Base-by-base conservation (phyloP, 37 sponge, comb jelly and placozoan genomes). In the Geodia barretti region DNA sequence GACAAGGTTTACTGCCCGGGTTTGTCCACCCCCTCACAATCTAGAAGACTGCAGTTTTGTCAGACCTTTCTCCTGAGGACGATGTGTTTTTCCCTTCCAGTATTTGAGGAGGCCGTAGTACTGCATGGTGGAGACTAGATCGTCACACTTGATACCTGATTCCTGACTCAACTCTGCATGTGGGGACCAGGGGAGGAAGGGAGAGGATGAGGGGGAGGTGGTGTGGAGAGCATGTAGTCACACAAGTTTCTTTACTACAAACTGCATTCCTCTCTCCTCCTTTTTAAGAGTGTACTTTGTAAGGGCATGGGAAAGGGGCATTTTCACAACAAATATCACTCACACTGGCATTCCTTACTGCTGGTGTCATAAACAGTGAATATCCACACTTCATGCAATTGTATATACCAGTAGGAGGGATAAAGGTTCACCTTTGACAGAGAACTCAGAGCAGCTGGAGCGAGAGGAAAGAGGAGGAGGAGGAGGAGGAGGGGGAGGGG, bases 21-120 rank as follows among this genome's bases (percentile, higher is more conserved):
- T 60, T 3, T 9, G 23, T 14, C 21, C 34, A 8, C 65, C 65
- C n/a, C 24, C 20, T 64, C n/a, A 24, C n/a, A 19, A 29, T 64
- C n/a, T 64, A 29, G 29, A 64, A 24, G 4, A 64, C 8, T 24
- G 25, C 5, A n/a, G 30, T 26, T 64, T 5, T 19, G 5, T 64
- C 20, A n/a, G 8, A 92, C 95, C 83, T 91, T 83, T 61, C 80
- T 88, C 76, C 79, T 85, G 47, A 96, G 88, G 20, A 98, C 75
- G 66, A 96, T 91, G 80, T 98, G 99, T 23, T 92, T 89, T 89
- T 64, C 97, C 95, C 60, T 96, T 96, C 93, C 97, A 96, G 72
- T 98, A 98, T 74, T 98, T 98, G 32, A 98, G 79, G 71, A 96
- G 80, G 8, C 93, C 84, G 60, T 85, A 88, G 77, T 83, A 89